These are phyloP conservation scores for Archips crataeganus DNA, from an alignment of 2,888 invertebrate genomes.

Conservation along the genomic window DNA sequence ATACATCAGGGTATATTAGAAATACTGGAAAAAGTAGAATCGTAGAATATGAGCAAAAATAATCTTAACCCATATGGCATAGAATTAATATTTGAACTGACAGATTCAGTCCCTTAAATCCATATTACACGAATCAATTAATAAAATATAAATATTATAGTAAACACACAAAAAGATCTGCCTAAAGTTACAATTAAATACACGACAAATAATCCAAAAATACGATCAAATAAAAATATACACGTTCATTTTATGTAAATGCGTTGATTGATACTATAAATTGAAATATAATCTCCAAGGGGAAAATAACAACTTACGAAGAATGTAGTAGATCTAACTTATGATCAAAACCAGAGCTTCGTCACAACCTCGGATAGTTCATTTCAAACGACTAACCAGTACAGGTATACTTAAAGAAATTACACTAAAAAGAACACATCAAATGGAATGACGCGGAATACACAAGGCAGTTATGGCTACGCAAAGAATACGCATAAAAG, in stretches of 20 bases:
- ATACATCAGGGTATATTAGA: slow-evolving; percentile 17
- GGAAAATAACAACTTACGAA: slow-evolving; percentile 1
- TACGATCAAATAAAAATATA: slow-evolving; percentile 11
- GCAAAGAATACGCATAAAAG: not conserved
- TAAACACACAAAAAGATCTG: not conserved
- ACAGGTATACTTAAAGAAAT: slow-evolving; percentile 7
- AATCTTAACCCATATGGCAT: slow-evolving; percentile 1
- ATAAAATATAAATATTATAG: not conserved
- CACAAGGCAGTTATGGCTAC: slow-evolving; percentile 1
- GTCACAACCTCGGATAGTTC: slow-evolving; percentile 15
- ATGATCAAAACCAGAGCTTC: not conserved
- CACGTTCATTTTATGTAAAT: slow-evolving; percentile 16
- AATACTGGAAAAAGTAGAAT: not conserved
- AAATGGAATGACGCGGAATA: slow-evolving; percentile 68
- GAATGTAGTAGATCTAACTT: slow-evolving; percentile 3
- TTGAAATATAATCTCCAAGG: slow-evolving; percentile 9
- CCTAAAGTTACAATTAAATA: slow-evolving; percentile 3
- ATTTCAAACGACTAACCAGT: not conserved
- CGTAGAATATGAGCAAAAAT: slow-evolving; percentile 1
- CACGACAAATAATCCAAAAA: slow-evolving; percentile 22
- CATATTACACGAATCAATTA: not conserved
- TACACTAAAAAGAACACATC: slow-evolving; percentile 61
- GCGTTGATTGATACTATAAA: slow-evolving; percentile 18
- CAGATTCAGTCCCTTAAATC: not conserved
- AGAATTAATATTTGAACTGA: not conserved